Base-by-base conservation (phyloP, 2,888 invertebrate species). In the Pecten maximus region DNA sequence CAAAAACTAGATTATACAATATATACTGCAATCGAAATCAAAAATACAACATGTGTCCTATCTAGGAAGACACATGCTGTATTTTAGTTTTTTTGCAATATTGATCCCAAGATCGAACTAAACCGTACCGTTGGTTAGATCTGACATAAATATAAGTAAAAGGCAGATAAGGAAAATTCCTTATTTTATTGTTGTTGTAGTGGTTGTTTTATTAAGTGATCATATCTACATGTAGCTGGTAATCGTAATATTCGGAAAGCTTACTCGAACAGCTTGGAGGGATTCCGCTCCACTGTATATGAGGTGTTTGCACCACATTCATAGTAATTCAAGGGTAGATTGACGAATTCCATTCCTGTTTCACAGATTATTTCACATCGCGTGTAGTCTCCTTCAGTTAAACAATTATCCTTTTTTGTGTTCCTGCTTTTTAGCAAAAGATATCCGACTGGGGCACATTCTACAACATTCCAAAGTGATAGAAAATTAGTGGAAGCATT, bases 211-310 rank as follows among this genome's bases (percentile, higher is more conserved):
- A n/a, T n/a, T n/a, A n/a, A n/a, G n/a, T n/a, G n/a, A n/a, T n/a
- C n/a, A n/a, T n/a, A 6, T 60, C 23, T 8, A 60, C 6, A 2
- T 60, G 23, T 4, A 23, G 19, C 60, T 4, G 23, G 19, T n/a
- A 4, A 2, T n/a, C 4, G 6, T 6, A n/a, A 60, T 23, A 2
- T 0, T 23, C n/a, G n/a, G n/a, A n/a, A n/a, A n/a, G 54, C 50
- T 74, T 89, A 91, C 91, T 44, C 28, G 89, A 28, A n/a, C 91
- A 91, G 60, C 89, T 88, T 12, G 91, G 91, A 19, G 91, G 91
- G 8, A 74, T 44, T 0, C 88, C 89, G 35, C 88, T 91, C 91
- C 91, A 91, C n/a, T 40, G 19, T n/a, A 40, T 88, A 91, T 0
- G 50, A 44, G 40, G 91, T 89, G 40, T 40, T 35, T 19, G 40